Evolutionary conservation across 2,888 invertebrate genomes (phyloP).

Genomic region (Oscheius myriophilus): DNA sequence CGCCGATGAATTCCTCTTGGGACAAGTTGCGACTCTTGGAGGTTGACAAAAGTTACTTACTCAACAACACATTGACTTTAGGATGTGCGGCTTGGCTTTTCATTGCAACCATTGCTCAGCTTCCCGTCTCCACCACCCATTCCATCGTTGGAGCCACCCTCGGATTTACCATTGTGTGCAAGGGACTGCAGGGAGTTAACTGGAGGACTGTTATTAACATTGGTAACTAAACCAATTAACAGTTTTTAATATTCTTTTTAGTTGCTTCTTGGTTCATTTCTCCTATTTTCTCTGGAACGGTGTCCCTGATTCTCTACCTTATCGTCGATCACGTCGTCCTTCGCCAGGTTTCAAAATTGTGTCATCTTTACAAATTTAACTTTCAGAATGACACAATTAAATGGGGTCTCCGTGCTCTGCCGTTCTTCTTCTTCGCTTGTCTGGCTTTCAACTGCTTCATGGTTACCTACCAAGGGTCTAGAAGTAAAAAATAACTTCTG

Average conservation of each 20-base stretch:
- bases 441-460: constrained; percentile 91
- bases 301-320: constrained; percentile 78
- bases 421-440: constrained; percentile 91
- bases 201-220: constrained; percentile 85
- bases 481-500: constrained; percentile 74
- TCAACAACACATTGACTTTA: constrained; percentile 23
- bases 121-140: constrained; percentile 97
- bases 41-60: constrained; percentile 52
- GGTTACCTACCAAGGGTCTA: constrained; percentile 85
- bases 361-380: too few relatives aligned
- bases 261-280: constrained; percentile 96
- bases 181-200: constrained; percentile 84
- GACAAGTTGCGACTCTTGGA: constrained; percentile 85
- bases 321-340: constrained; percentile 75
- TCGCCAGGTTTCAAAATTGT: constrained; percentile 33
- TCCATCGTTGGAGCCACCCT: constrained; percentile 97
- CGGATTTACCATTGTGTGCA: constrained; percentile 91
- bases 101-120: constrained; percentile 88
- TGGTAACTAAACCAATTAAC: constrained; percentile 67
- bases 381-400: constrained; percentile 56
- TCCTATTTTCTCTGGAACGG: constrained; percentile 87
- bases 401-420: constrained; percentile 83
- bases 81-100: constrained; percentile 93
- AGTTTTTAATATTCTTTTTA: constrained; percentile 57
- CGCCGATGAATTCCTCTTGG: constrained; percentile 86